Percentiles rank a stretch among this genome's conserved stretches.
Evolutionary conservation across 2,113 vertebrate genomes (phyloP).

Genomic region (Cyanoderma ruficeps): DNA sequence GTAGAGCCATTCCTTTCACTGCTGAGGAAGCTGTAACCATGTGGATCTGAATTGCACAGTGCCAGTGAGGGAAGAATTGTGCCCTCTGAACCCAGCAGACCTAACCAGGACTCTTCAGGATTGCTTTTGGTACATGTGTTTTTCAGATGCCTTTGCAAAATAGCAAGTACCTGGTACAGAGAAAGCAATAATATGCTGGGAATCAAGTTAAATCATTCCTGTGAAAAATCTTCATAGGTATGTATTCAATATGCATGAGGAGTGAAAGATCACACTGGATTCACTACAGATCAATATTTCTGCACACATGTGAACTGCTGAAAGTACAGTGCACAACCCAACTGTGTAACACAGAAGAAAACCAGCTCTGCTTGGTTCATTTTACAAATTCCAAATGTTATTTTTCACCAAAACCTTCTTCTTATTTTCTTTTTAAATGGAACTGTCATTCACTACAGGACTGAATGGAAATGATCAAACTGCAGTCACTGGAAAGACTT

Average conservation of each 20-base stretch:
- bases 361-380: not conserved
- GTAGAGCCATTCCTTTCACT: not conserved
- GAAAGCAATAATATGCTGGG: not conserved
- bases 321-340: not conserved
- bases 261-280: not conserved
- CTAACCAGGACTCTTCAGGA: not conserved
- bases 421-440: not conserved
- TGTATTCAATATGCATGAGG: not conserved
- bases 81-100: not conserved
- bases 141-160: not conserved
- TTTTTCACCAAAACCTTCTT: not conserved
- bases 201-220: not conserved
- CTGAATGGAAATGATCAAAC: conserved; percentile 30
- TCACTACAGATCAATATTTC: not conserved
- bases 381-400: not conserved
- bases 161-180: not conserved
- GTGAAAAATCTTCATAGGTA: not conserved
- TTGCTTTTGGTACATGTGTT: not conserved
- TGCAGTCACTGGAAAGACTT: conserved; percentile 10
- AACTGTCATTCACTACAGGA: not conserved
- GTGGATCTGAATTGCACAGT: not conserved
- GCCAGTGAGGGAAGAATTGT: not conserved
- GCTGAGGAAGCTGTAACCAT: not conserved
- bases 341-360: not conserved
- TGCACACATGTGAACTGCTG: not conserved